phyloP scores from a whole-genome alignment of 2,797 vertebrate genomes.

The Chromobotia macracanthus region DNA sequence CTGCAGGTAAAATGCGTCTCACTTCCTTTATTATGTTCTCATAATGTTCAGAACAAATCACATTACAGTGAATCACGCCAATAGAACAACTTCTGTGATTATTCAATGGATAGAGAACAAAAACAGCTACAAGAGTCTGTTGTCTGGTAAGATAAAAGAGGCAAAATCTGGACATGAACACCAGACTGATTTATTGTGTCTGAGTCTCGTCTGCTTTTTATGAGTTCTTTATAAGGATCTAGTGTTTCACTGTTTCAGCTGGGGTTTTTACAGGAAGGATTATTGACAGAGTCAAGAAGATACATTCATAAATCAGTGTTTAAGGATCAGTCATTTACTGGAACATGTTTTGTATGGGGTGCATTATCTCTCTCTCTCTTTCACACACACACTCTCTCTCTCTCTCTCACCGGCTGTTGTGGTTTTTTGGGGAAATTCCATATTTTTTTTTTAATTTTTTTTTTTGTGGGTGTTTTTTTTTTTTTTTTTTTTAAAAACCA shows the following conservation, averaged over 20 bases:
- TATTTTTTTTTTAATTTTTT: too few relatives aligned
- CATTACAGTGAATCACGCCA: neutral
- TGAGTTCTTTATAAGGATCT: too few relatives aligned
- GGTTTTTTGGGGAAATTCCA: too few relatives aligned
- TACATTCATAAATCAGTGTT: neutral
- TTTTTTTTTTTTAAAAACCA: too few relatives aligned
- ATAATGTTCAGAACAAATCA: neutral
- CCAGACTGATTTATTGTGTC: neutral
- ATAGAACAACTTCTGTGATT: too few relatives aligned
- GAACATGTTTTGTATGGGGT: neutral
- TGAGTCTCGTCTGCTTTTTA: neutral
- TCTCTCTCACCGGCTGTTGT: too few relatives aligned
- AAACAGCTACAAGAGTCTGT: too few relatives aligned
- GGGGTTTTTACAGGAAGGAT: neutral
- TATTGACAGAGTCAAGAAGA: neutral
- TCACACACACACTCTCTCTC: too few relatives aligned
- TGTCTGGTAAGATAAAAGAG: too few relatives aligned
- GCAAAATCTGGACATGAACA: too few relatives aligned
- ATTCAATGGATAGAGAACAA: neutral
- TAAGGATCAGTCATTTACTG: too few relatives aligned
- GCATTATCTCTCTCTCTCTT: neutral
- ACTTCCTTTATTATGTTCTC: neutral
- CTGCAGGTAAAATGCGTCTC: conserved; percentile 67
- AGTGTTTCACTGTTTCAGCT: neutral
- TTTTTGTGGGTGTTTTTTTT: too few relatives aligned